Evolutionary conservation across 2,888 invertebrate genomes (phyloP).

Genomic region (Antheraea assamensis): DNA sequence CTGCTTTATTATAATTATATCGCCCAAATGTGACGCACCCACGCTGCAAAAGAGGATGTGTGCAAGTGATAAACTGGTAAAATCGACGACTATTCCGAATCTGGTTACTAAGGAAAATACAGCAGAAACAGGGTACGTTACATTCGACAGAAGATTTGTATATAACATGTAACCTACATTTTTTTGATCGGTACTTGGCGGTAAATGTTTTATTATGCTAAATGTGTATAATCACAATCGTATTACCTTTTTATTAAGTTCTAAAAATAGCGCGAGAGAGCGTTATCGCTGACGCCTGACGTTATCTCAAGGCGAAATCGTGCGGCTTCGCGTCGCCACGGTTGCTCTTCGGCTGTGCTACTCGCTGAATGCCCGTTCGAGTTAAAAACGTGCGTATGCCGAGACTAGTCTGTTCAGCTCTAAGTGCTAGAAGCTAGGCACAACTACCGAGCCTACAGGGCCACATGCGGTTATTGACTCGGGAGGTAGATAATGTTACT

Average conservation of each 20-base stretch:
- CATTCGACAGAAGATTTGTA: conserved; percentile 1
- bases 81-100: conserved; percentile 20
- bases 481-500: conserved; percentile 19
- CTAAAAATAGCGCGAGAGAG: conserved; percentile 71
- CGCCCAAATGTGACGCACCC: conserved; percentile 24
- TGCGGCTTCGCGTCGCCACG: conserved; percentile 37
- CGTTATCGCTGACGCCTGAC: conserved; percentile 73
- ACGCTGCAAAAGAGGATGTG: conserved; percentile 21
- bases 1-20: conserved; percentile 24
- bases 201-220: conserved; percentile 40
- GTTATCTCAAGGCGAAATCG: conserved; percentile 78
- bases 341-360: conserved; percentile 30
- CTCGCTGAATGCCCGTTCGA: neutral
- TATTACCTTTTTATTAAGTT: conserved; percentile 73
- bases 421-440: conserved; percentile 24
- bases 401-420: conserved; percentile 19
- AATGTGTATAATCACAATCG: conserved; percentile 60
- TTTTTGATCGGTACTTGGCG: conserved; percentile 19
- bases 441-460: conserved; percentile 27
- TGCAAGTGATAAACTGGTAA: conserved; percentile 21
- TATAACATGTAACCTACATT: neutral
- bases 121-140: neutral
- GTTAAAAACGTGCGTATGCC: conserved; percentile 5
- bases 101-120: conserved; percentile 15
- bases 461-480: conserved; percentile 47